phyloP scores from a whole-genome alignment of 2,113 vertebrate genomes.

The Sinocyclocheilus maitianheensis region DNA sequence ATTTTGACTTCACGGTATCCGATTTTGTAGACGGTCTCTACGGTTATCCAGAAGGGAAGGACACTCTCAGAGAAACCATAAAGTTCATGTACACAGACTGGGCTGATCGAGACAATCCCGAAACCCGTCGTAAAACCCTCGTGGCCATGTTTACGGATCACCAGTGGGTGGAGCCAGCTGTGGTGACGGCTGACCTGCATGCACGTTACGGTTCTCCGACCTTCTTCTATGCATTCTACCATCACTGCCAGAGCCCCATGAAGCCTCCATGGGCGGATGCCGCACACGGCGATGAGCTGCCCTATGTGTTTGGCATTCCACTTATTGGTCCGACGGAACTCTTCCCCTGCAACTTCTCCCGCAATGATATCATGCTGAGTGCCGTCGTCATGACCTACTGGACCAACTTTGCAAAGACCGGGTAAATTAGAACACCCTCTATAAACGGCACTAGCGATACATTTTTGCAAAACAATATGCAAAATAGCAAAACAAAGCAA shows the following conservation, averaged over 20 bases:
- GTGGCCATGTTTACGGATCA: slow-evolving; percentile 98
- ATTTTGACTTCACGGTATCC: slow-evolving; percentile 96
- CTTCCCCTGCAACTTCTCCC: slow-evolving; percentile 98
- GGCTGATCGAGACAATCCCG: slow-evolving; percentile 96
- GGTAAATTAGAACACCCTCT: slow-evolving; percentile 74
- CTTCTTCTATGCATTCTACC: slow-evolving; percentile 98
- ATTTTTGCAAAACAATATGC: neutral
- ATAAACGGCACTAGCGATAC: neutral
- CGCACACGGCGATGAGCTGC: slow-evolving; percentile 96
- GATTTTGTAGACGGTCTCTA: slow-evolving; percentile 98
- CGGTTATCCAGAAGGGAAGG: slow-evolving; percentile 96
- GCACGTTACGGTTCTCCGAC: slow-evolving; percentile 96
- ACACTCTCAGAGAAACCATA: slow-evolving; percentile 95
- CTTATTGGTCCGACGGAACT: slow-evolving; percentile 97
- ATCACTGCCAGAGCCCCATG: slow-evolving; percentile 99
- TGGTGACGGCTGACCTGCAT: slow-evolving; percentile 95
- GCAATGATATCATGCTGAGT: slow-evolving; percentile 97
- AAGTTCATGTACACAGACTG: slow-evolving; percentile 99
- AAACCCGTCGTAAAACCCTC: slow-evolving; percentile 94
- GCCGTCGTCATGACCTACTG: slow-evolving; percentile 99
- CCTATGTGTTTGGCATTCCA: slow-evolving; percentile 95
- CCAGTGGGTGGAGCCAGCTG: slow-evolving; percentile 97
- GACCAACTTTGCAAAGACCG: slow-evolving; percentile 99
- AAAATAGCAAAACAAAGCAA: neutral
- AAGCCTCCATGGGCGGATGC: slow-evolving; percentile 97